phyloP scores from a whole-genome alignment of 2,113 vertebrate species.

The Neogobius melanostomus region DNA sequence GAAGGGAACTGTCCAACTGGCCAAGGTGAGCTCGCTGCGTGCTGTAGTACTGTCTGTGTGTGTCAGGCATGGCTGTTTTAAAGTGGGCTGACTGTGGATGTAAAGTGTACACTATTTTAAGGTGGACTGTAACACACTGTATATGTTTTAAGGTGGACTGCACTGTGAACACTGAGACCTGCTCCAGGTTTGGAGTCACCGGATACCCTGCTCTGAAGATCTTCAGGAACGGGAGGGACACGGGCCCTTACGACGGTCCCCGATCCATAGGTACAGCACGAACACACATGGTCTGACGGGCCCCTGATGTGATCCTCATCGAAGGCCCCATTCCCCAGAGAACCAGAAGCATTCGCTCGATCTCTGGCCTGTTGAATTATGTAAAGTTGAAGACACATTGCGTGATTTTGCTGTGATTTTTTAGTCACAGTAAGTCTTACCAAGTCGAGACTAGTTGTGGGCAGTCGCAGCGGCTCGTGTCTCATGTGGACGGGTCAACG shows the following conservation, averaged over 20 bases:
- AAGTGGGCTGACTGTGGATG: neutral
- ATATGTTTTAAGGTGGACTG: slow-evolving; percentile 72
- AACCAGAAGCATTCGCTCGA: too few species aligned
- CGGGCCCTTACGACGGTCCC: slow-evolving; percentile 70
- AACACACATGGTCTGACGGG: neutral
- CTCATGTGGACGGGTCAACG: too few species aligned
- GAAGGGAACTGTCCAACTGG: slow-evolving; percentile 67
- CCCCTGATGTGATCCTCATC: too few species aligned
- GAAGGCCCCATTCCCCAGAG: too few species aligned
- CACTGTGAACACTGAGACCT: slow-evolving; percentile 58
- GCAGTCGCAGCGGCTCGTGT: too few species aligned
- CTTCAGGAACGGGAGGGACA: slow-evolving; percentile 71
- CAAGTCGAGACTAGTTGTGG: too few species aligned
- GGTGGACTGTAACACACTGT: neutral
- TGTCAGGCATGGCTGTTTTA: too few species aligned
- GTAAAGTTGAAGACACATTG: neutral
- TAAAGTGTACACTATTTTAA: neutral
- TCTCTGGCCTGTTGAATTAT: too few species aligned
- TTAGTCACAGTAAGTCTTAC: neutral
- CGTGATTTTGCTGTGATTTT: neutral
- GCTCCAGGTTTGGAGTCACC: slow-evolving; percentile 63
- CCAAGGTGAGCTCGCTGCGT: slow-evolving; percentile 61
- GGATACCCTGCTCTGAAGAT: slow-evolving; percentile 78
- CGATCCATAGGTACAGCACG: slow-evolving; percentile 65
- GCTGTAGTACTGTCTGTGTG: too few species aligned